Base-by-base conservation (phyloP, 2,797 vertebrate genomes). In the Aotus griseimembra region DNA sequence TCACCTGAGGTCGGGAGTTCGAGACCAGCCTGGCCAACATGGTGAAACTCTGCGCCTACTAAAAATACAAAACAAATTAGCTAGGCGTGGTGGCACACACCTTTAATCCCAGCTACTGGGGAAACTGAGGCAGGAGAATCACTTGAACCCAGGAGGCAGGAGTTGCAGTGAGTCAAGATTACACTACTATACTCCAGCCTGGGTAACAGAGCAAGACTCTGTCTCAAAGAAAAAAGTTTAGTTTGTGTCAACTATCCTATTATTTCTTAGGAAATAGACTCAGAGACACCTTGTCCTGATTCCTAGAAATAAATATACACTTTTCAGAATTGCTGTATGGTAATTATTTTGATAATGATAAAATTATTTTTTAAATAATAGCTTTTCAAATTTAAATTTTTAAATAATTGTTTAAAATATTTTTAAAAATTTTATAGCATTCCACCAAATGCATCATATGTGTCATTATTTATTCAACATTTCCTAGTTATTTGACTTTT, bases 401-500 rank as follows among this genome's bases (percentile, higher is more conserved):
- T 36, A 36, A 70, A 70, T 20, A 36, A 19, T 70, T 70, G 33
- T 20, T n/a, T 70, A 70, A 70, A 36, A 20, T 33, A 64, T 70
- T 70, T 64, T 67, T 11, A 22, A 70, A 36, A 70, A 20, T 70
- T 55, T 39, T 28, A 92, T 75, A 89, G 36, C 2, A 39, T 50
- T 90, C 33, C 20, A 41, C 52, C 39, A 2, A 52, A 61, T 36
- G 7, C 15, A 28, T 39, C 30, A 11, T n/a, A 57, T 50, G 24
- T 87, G 48, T 50, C 57, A 33, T 57, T 86, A 80, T 67, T 95
- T 73, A 24, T 92, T 88, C 33, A 76, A 39, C 13, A 20, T 81
- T 94, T 94, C 80, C 13, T 81, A 48, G 28, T 93, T 86, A 30
- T 87, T 93, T 90, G 26, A 55, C 48, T 41, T 90, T 52, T 58